Percentiles rank a stretch among this genome's conserved stretches.
These are phyloP conservation scores for Agyllia agylla DNA, from an alignment of 2,888 invertebrate genomes.

Conservation along the genomic window DNA sequence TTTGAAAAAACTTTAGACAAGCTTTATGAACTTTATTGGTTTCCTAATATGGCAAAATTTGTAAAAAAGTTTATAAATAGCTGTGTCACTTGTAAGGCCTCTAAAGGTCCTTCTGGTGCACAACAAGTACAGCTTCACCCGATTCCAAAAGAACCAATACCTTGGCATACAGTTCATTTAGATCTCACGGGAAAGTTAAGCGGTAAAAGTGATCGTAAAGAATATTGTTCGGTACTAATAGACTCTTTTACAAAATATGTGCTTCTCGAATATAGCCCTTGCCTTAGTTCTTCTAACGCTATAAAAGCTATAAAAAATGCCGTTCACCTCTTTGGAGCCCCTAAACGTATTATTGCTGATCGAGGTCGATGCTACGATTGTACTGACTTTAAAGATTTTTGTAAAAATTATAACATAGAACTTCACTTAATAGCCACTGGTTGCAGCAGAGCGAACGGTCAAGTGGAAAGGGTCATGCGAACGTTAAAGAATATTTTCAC, in stretches of 20 bases:
- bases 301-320: background rate
- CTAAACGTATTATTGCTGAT: conserved; percentile 2
- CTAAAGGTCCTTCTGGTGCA: conserved; percentile 79
- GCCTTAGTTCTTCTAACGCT: background rate
- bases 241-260: conserved; percentile 79
- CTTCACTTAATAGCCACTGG: background rate
- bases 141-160: conserved; percentile 78
- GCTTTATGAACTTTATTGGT: background rate
- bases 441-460: conserved; percentile 58
- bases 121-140: conserved; percentile 79
- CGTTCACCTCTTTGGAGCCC: background rate
- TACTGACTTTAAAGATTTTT: background rate
- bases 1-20: conserved; percentile 15
- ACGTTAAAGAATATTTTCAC: conserved; percentile 60
- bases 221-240: conserved; percentile 78
- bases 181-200: conserved; percentile 77
- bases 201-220: conserved; percentile 77
- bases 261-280: background rate
- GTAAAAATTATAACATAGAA: background rate
- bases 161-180: conserved; percentile 80
- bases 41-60: background rate
- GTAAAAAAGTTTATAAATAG: background rate
- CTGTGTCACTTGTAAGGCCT: conserved; percentile 72
- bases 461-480: conserved; percentile 65
- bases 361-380: background rate